These are phyloP conservation scores for Hedya salicella DNA, from an alignment of 2,888 invertebrate species.

Conservation along the genomic window DNA sequence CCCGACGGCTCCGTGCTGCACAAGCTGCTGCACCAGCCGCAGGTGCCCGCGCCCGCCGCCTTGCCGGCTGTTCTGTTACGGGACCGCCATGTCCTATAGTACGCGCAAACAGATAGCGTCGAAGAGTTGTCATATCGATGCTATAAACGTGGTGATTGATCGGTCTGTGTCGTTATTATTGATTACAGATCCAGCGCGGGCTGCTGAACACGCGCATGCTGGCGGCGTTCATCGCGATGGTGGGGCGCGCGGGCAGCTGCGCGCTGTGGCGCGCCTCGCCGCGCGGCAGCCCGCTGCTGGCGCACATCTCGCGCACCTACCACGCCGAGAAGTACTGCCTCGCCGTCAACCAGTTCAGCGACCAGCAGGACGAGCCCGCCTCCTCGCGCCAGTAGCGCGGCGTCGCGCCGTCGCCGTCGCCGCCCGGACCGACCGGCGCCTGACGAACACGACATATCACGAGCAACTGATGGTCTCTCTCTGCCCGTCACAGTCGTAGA, in stretches of 20 bases:
- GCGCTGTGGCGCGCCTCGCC: conserved; percentile 78
- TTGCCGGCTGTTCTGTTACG: too few species aligned
- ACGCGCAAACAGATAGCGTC: too few species aligned
- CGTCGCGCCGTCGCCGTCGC: not conserved
- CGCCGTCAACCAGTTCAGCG: conserved; percentile 79
- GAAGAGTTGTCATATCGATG: too few species aligned
- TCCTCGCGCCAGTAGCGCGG: conserved; percentile 64
- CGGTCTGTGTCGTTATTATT: not conserved
- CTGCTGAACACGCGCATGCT: conserved; percentile 77
- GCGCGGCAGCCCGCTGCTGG: conserved; percentile 75
- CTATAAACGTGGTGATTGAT: too few species aligned
- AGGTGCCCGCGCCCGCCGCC: conserved; percentile 1
- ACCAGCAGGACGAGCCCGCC: conserved; percentile 58
- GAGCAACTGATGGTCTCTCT: too few species aligned
- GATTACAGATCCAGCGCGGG: conserved; percentile 69
- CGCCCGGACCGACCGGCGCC: too few species aligned
- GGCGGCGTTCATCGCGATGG: conserved; percentile 79
- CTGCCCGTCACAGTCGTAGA: too few species aligned
- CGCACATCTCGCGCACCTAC: conserved; percentile 78
- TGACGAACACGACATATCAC: too few species aligned
- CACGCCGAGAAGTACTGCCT: conserved; percentile 80
- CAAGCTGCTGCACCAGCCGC: conserved; percentile 73
- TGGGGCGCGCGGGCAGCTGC: conserved; percentile 75
- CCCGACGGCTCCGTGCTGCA: conserved; percentile 74
- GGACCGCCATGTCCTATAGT: too few species aligned